A percentile compares a stretch with the other conserved stretches of the same genome.
phyloP scores from a whole-genome alignment of 2,888 invertebrate genomes.

The Tillus elongatus region DNA sequence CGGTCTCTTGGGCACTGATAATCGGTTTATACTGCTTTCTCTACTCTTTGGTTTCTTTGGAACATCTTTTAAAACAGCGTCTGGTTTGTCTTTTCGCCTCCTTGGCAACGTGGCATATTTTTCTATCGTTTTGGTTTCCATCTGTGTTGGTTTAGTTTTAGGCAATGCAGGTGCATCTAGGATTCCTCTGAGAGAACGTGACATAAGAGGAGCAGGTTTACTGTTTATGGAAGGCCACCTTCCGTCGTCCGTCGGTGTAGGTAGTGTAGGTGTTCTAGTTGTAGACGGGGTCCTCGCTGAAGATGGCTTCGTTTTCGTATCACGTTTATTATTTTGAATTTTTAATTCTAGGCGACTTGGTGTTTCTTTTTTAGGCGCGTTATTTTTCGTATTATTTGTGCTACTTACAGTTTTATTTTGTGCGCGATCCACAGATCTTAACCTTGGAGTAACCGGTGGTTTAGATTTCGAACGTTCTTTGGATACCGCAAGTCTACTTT shows the following conservation, averaged over 20 bases:
- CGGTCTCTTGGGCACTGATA: constrained; percentile 23
- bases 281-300: constrained; percentile 19
- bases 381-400: constrained; percentile 25
- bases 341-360: constrained; percentile 27
- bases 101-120: constrained; percentile 73
- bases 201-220: constrained; percentile 38
- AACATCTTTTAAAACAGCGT: constrained; percentile 35
- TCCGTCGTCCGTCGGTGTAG: constrained; percentile 59
- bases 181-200: constrained; percentile 34
- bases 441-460: constrained; percentile 38
- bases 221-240: constrained; percentile 55
- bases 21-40: constrained; percentile 23
- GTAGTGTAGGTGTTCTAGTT: constrained; percentile 43
- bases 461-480: constrained; percentile 30
- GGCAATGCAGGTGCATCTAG: constrained; percentile 33
- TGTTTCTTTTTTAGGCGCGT: constrained; percentile 31
- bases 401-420: constrained; percentile 34
- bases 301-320: constrained; percentile 15
- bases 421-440: constrained; percentile 40
- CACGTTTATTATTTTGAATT: constrained; percentile 19
- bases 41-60: constrained; percentile 21
- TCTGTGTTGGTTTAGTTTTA: constrained; percentile 32
- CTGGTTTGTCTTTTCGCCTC: constrained; percentile 56
- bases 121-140: constrained; percentile 50
- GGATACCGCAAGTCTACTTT: constrained; percentile 33